These are phyloP conservation scores for Cyclura pinguis DNA, from an alignment of 2,797 vertebrate genomes.

Conservation along the genomic window DNA sequence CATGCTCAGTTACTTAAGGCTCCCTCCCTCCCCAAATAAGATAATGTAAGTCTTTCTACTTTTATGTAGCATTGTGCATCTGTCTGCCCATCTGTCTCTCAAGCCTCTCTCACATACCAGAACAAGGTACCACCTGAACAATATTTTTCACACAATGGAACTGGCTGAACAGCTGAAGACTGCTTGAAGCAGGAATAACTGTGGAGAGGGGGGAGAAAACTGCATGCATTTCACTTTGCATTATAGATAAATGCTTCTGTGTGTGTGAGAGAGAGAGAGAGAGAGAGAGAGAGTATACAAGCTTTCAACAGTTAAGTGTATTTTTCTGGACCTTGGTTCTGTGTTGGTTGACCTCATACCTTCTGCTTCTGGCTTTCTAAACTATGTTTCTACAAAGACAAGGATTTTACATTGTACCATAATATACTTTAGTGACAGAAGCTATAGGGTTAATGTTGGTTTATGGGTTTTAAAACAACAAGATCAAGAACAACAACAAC, in stretches of 20 bases:
- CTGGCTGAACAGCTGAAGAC: slow-evolving; percentile 43
- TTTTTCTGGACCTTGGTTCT: slow-evolving; percentile 72
- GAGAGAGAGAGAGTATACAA: slow-evolving; percentile 18
- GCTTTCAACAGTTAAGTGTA: slow-evolving; percentile 78
- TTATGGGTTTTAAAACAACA: slow-evolving; percentile 76
- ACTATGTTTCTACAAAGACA: slow-evolving; percentile 82
- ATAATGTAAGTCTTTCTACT: slow-evolving; percentile 76
- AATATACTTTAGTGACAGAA: slow-evolving; percentile 80
- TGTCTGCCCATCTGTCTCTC: slow-evolving; percentile 82
- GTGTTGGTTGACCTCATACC: slow-evolving; percentile 73
- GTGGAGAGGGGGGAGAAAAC: slow-evolving; percentile 23
- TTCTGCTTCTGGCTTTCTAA: slow-evolving; percentile 62
- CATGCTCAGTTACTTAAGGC: slow-evolving; percentile 64
- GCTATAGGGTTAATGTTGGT: slow-evolving; percentile 86
- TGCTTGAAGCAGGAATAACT: slow-evolving; percentile 60
- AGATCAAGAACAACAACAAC: slow-evolving; percentile 58
- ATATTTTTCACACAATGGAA: slow-evolving; percentile 66
- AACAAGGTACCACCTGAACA: slow-evolving; percentile 74
- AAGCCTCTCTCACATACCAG: slow-evolving; percentile 60
- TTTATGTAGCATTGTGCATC: slow-evolving; percentile 78
- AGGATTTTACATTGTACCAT: slow-evolving; percentile 83
- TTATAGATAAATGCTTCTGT: slow-evolving; percentile 15
- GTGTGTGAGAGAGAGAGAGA: not conserved
- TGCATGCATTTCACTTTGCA: not conserved
- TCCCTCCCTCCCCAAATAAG: slow-evolving; percentile 40